Conservation (phyloP, 23 tunicate species). For the Ascidia mentula region DNA sequence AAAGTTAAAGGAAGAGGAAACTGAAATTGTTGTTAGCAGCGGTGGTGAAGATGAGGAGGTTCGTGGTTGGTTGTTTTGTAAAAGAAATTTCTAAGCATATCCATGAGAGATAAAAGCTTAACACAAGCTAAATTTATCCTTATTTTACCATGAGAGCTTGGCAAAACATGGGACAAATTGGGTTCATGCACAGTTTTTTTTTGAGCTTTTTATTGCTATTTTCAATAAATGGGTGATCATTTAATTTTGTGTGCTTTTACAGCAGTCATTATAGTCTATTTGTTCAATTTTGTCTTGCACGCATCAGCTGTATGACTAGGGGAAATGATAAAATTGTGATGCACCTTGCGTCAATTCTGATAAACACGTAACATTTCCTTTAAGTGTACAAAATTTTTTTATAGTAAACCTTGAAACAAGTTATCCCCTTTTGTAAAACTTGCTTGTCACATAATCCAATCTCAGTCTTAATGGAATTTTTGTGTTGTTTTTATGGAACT, state of each 20-base stretch:
- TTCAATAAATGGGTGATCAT: background rate
- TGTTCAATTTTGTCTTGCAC: background rate
- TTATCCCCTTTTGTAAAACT: too few relatives aligned
- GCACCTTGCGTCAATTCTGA: background rate
- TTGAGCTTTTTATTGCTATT: background rate
- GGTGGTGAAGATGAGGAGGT: conserved; percentile 99
- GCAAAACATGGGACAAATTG: too few relatives aligned
- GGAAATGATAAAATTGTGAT: conserved; percentile 9
- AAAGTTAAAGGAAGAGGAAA: conserved; percentile 61
- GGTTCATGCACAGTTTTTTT: background rate
- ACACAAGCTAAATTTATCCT: too few relatives aligned
- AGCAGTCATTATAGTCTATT: background rate
- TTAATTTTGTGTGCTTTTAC: background rate
- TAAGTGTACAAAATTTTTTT: too few relatives aligned
- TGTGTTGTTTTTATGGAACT: too few relatives aligned
- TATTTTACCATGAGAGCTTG: too few relatives aligned
- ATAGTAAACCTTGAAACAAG: too few relatives aligned
- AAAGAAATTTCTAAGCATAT: background rate
- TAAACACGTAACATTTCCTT: too few relatives aligned
- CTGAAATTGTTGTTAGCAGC: conserved; percentile 83
- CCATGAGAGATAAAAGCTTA: too few relatives aligned
- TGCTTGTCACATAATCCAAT: too few relatives aligned
- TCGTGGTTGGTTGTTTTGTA: background rate
- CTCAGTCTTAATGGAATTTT: too few relatives aligned
- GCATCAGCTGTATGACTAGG: background rate